Percentiles rank a stretch among this genome's conserved stretches.
phyloP scores from a whole-genome alignment of 2,888 invertebrate genomes.

The Tromatobia lineatoria region DNA sequence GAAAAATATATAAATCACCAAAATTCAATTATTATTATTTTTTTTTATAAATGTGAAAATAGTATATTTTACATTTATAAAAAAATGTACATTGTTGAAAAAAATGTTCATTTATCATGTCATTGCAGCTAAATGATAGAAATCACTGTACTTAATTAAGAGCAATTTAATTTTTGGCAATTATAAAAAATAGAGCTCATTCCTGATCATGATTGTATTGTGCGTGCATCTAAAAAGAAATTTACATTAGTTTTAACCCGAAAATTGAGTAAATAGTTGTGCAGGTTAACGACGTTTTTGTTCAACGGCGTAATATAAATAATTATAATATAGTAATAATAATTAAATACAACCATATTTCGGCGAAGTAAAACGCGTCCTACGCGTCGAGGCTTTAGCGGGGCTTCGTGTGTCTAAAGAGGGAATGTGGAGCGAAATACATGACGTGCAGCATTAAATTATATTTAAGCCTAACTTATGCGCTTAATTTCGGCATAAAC shows the following conservation, averaged over 20 bases:
- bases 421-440: slow-evolving; percentile 77
- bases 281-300: neutral
- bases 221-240: slow-evolving; percentile 55
- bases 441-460: slow-evolving; percentile 73
- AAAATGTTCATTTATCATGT: neutral
- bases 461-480: slow-evolving; percentile 77
- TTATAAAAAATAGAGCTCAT: neutral
- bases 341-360: slow-evolving; percentile 51
- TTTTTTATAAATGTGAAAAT: neutral
- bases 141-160: neutral
- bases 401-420: slow-evolving; percentile 51
- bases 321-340: slow-evolving; percentile 35
- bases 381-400: slow-evolving; percentile 21
- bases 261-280: slow-evolving; percentile 12
- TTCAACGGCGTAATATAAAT: slow-evolving; percentile 51
- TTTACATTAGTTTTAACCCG: slow-evolving; percentile 12
- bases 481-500: slow-evolving; percentile 79
- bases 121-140: neutral
- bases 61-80: neutral
- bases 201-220: slow-evolving; percentile 53
- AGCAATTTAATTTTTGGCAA: neutral
- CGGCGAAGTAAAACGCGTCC: slow-evolving; percentile 50
- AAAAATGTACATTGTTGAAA: no score
- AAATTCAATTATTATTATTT: slow-evolving; percentile 9
- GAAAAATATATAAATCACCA: neutral